A percentile compares a stretch with the other conserved stretches of the same genome.
phyloP scores from a whole-genome alignment of 2,113 vertebrate genomes.

The Alaudala cheleensis region DNA sequence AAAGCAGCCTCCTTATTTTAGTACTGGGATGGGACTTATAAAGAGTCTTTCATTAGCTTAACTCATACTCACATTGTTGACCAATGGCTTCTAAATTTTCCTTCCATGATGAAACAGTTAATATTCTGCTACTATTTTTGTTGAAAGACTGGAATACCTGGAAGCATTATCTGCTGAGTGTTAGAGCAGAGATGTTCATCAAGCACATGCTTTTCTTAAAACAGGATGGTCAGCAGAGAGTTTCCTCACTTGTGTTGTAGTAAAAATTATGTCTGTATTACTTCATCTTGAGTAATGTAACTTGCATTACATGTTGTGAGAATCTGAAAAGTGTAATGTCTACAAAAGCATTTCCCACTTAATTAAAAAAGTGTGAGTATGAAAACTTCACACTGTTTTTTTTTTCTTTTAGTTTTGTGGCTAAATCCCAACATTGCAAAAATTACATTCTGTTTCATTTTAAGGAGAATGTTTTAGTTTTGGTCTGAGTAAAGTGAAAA shows the following conservation, averaged over 20 bases:
- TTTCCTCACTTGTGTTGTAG: not conserved
- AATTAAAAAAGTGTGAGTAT: not conserved
- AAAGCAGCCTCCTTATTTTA: not conserved
- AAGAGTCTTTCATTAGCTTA: not conserved
- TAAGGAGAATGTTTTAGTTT: not conserved
- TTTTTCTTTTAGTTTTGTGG: not conserved
- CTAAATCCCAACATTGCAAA: not conserved
- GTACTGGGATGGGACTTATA: not conserved
- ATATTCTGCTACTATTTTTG: not conserved
- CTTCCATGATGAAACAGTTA: not conserved
- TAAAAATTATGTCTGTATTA: not conserved
- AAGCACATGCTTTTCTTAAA: not conserved
- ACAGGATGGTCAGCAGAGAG: not conserved
- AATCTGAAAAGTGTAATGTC: not conserved
- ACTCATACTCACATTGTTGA: not conserved
- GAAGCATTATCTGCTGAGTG: not conserved
- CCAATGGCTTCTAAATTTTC: not conserved
- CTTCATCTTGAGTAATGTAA: not conserved
- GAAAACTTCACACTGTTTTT: not conserved
- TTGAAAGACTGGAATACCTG: not conserved
- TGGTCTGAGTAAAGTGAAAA: not conserved
- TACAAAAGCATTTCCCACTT: not conserved
- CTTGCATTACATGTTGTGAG: not conserved
- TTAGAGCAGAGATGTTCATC: not conserved
- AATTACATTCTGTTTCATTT: not conserved